Conservation (phyloP, 2,113 vertebrate genomes). For the Herpetotheres cachinnans region DNA sequence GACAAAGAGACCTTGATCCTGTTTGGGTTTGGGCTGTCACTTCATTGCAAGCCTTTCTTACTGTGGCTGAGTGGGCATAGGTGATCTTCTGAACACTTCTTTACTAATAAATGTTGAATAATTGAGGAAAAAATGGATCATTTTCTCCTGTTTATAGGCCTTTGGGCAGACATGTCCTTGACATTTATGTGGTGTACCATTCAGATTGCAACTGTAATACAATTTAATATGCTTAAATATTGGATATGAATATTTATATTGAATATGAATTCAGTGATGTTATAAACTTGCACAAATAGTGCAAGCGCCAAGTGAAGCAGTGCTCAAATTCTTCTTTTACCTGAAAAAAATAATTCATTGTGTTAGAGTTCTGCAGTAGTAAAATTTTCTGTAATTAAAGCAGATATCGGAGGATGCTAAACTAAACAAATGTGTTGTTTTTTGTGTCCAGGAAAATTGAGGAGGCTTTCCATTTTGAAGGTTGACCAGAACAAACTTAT, state of each 20-base stretch:
- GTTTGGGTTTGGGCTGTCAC: neutral
- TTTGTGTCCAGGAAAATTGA: constrained; percentile 82
- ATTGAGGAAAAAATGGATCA: neutral
- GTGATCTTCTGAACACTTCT: neutral
- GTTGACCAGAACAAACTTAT: constrained; percentile 92
- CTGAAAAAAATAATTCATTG: neutral
- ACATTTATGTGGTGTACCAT: neutral
- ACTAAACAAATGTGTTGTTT: neutral
- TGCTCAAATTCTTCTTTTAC: neutral
- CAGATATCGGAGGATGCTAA: neutral
- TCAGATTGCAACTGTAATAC: neutral
- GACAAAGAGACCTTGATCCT: neutral
- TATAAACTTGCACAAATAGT: neutral
- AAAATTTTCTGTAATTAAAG: neutral
- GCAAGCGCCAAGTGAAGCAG: neutral
- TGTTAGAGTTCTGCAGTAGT: neutral
- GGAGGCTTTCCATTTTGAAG: constrained; percentile 91
- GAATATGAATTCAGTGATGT: neutral
- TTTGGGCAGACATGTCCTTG: neutral
- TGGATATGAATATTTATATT: neutral
- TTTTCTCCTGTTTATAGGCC: neutral
- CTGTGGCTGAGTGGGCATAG: neutral
- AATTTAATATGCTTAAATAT: neutral
- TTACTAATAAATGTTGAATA: neutral
- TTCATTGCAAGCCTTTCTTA: neutral